Evolutionary conservation across 2,797 vertebrate genomes (phyloP).

Genomic region (Manis crassicaudata): DNA sequence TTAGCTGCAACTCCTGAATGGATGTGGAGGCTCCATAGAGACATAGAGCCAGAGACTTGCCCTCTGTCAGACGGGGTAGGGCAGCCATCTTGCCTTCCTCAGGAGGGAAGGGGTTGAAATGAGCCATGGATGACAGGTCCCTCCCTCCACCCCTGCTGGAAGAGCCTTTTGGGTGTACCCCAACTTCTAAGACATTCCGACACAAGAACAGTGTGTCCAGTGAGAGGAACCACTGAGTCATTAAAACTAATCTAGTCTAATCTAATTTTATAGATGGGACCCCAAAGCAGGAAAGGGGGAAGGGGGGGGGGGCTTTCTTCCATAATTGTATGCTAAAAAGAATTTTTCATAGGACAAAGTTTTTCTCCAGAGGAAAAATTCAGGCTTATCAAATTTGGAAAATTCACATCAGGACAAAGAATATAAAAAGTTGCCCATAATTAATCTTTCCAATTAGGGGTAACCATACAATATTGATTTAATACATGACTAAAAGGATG

Average conservation of each 20-base stretch:
- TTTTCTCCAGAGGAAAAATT: background rate
- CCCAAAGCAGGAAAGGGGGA: no score
- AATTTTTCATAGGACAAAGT: background rate
- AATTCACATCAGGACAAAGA: background rate
- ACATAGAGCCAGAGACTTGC: rapidly evolving
- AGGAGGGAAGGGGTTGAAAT: background rate
- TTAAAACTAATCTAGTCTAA: background rate
- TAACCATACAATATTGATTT: background rate
- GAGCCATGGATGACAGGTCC: rapidly evolving
- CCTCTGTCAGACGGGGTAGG: background rate
- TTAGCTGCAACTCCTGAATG: background rate
- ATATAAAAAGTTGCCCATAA: background rate
- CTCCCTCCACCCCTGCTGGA: background rate
- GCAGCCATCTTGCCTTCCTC: background rate
- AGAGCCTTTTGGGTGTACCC: background rate
- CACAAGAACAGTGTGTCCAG: background rate
- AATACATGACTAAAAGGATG: background rate
- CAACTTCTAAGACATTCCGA: background rate
- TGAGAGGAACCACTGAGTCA: rapidly evolving
- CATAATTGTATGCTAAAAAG: background rate
- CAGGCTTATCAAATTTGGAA: background rate
- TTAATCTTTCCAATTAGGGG: background rate
- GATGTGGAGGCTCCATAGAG: background rate
- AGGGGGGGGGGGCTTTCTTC: background rate
- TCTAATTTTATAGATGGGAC: background rate